A percentile compares a stretch with the other conserved stretches of the same genome.
Evolutionary conservation across 1,140 invertebrate genomes (phyloP).

Genomic region (Hyles euphorbiae): DNA sequence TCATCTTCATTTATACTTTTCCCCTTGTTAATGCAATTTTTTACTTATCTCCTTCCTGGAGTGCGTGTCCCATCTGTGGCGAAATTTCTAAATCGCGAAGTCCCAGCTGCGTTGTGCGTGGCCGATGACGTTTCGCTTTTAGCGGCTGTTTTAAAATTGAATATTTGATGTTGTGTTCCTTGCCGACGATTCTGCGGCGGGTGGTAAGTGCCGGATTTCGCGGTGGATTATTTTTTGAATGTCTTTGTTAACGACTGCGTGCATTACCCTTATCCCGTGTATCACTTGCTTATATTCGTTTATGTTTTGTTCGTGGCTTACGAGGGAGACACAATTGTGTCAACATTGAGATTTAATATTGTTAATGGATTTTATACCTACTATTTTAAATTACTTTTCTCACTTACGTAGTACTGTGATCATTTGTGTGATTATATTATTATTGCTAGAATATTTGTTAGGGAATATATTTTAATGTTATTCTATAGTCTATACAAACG

Average conservation of each 20-base stretch:
- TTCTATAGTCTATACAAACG: too few relatives aligned
- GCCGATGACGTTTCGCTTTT: constrained; percentile 73
- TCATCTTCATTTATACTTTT: constrained; percentile 64
- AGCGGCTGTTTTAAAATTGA: constrained; percentile 75
- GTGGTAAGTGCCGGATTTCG: constrained; percentile 52
- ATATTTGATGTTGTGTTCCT: constrained; percentile 73
- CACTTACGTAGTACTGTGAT: too few relatives aligned
- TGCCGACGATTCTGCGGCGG: constrained; percentile 68
- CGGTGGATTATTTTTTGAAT: constrained; percentile 65
- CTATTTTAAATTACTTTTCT: too few relatives aligned
- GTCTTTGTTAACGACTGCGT: constrained; percentile 50
- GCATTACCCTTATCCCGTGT: constrained; percentile 42
- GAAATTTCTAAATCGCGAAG: constrained; percentile 71
- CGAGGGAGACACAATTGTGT: too few relatives aligned
- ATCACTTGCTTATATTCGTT: background rate
- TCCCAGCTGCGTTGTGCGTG: constrained; percentile 64
- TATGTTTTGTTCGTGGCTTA: background rate
- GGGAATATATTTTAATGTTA: too few relatives aligned
- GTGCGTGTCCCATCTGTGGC: constrained; percentile 72
- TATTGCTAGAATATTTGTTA: too few relatives aligned
- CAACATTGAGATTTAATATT: too few relatives aligned
- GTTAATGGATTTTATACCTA: too few relatives aligned
- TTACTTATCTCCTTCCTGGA: constrained; percentile 62
- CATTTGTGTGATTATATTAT: too few relatives aligned
- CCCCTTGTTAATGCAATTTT: constrained; percentile 72